Evolutionary conservation across 2,797 vertebrate species (phyloP), one percentile per base, ranked within the genome.

Genomic region (Clarias fuscus): DNA sequence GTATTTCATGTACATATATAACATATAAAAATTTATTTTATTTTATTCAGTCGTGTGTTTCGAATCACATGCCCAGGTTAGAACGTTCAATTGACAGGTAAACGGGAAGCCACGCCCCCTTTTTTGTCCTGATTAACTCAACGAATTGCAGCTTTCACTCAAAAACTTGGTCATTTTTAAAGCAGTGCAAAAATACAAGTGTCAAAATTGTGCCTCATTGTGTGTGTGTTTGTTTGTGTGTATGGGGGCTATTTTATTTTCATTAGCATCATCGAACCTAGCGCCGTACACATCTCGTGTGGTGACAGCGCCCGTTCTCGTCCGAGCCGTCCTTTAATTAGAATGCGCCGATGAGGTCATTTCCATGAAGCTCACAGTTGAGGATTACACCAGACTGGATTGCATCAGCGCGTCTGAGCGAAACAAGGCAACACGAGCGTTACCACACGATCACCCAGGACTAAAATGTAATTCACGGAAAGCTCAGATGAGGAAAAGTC

Each of bases 401-500:
- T 82, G 43, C 80, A 68, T 82, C 80, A 82, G 43, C 30, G 64
- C 7, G 40, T 82, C 80, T 56, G 80, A 56, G 14, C 8, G n/a
- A 27, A 53, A 30, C 20, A 53, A 68, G 4, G 62, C 24, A 81
- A 81, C 40, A 11, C n/a, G 4, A 20, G 40, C n/a, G n/a, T 67
- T 67, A 53, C 79, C 79, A 53, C 79, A 67, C 13, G 24, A 65
- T 48, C 78, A 4, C 30, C 14, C 77, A 17, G 62, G 58, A 65
- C 78, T 48, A 79, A 79, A 43, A 27, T 22, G 80, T 43, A 53
- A 13, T 40, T 79, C 77, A 79, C 18, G 11, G 30, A 56, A 68
- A 68, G 3, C 14, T 24, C 20, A 0, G 37, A 18, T 5, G 14
- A 48, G 24, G 77, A 17, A n/a, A 43, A 18, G 8, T 1, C 2